Base-by-base conservation (phyloP, 2,888 invertebrate species). In the Agrochola lychnidis region DNA sequence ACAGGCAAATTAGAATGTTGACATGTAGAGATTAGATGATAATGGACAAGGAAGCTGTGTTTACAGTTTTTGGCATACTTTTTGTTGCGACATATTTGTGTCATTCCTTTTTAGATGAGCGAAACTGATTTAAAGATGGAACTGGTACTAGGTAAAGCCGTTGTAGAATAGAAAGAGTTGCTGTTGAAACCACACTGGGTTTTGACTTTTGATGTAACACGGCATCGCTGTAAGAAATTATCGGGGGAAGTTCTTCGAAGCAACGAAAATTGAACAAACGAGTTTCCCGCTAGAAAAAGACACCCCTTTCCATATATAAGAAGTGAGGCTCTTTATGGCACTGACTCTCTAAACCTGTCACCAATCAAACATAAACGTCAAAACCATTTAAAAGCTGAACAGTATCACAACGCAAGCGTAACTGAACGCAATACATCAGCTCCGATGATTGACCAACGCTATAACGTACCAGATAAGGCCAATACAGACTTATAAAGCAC, bases 401-500 rank as follows among this genome's bases (percentile, higher is more conserved):
- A 71, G 66, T 64, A 69, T 69, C 30, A 22, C 14, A 51, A 48
- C 64, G 36, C 57, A 63, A 79, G 42, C 68, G 42, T 25, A 62
- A 63, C 78, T 61, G 62, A 70, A 69, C 42, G 81, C 79, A 83
- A 87, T 89, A 75, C 63, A 87, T 89, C 88, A 87, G 76, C 63
- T 40, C 66, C 48, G 72, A 84, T 90, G 87, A 88, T 85, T 87
- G 89, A 82, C 78, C 76, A 86, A 85, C 82, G 81, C 81, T 74
- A 77, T 70, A 87, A 81, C 71, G 59, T 68, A 66, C 81, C 89
- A 73, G 84, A 85, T 90, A 90, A 82, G 88, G 89, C 79, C 75
- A 82, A 82, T 84, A 82, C 75, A 81, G 88, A 89, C 88, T 87
- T 90, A 88, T 89, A 89, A 86, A 84, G 82, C 80, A 83, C 84